Base-by-base conservation (phyloP, 1,140 invertebrate species). In the Aphidius ervi region DNA sequence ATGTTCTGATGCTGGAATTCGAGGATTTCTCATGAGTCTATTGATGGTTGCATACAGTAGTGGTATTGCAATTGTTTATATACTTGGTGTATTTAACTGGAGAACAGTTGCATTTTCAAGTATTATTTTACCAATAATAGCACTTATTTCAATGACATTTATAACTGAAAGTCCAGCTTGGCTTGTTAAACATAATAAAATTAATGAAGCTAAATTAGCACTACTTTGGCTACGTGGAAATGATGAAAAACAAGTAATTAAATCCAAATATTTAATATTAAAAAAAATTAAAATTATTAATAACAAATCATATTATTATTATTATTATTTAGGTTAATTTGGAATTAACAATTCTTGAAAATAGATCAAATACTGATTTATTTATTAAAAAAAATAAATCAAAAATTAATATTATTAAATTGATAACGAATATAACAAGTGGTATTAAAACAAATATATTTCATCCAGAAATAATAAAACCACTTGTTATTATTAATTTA, bases 131-230 rank as follows among this genome's bases (percentile, higher is more conserved):
- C 88, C 88, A 0, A 41, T 76, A 1, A 39, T 86, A 20, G 81
- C 86, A 0, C 73, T 86, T 16, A 57, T 85, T 2, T 79, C 84
- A 8, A 74, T 90, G 6, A 82, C 82, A 59, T 78, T 85, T 49
- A 81, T 89, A 42, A 88, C 88, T 0, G 89, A 91, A 70, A 88
- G 86, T 60, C 89, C 89, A 2, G 83, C 83, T 4, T 91, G 88
- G 88, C 74, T 90, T 5, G 78, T 87, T 0, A 79, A 84, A 37
- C 79, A 82, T 59, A 83, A 83, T 5, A 81, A 82, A 50, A 81
- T 84, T 45, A 81, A 85, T 6, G 80, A 85, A 7, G 89, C 88
- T 0, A 82, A 82, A 67, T 81, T 83, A 58, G 84, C 88, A 0
- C 76, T 90, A 54, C 72, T 83, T 20, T 88, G 87, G 78, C 74